Conservation (phyloP, 1,140 invertebrate genomes). For the Trachelipus rathkii region DNA sequence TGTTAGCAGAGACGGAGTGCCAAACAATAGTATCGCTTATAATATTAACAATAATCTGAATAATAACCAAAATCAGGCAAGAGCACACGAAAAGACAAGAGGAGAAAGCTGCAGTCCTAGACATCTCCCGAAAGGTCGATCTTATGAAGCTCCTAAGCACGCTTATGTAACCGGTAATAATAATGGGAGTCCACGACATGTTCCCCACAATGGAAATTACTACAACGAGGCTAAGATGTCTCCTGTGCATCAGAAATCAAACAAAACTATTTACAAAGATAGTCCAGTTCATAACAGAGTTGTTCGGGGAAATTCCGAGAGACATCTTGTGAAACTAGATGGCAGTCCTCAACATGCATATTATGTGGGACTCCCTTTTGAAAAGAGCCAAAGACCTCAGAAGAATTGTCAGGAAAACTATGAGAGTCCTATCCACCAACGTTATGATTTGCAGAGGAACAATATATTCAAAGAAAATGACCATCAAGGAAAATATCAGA, state of each 20-base stretch:
- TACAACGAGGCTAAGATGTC: background rate
- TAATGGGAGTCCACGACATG: background rate
- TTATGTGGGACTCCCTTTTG: background rate
- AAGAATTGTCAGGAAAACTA: background rate
- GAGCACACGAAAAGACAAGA: background rate
- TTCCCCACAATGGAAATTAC: background rate
- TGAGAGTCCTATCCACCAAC: background rate
- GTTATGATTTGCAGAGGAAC: background rate
- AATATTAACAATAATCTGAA: background rate
- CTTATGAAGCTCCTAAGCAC: background rate
- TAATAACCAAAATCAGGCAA: background rate
- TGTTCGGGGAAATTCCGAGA: background rate
- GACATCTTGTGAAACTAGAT: background rate
- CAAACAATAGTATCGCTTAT: slow-evolving; percentile 5
- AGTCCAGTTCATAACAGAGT: background rate
- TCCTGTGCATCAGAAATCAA: background rate
- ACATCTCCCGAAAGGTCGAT: background rate
- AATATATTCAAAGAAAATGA: background rate
- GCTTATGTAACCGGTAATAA: slow-evolving; percentile 3
- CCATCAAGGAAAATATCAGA: background rate
- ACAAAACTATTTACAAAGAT: background rate
- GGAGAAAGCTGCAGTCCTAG: background rate
- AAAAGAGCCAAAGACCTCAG: background rate
- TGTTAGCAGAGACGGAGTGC: background rate
- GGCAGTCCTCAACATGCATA: background rate